These are phyloP conservation scores for Heliconius hewitsoni DNA, from an alignment of 1,140 invertebrate species.

Conservation along the genomic window DNA sequence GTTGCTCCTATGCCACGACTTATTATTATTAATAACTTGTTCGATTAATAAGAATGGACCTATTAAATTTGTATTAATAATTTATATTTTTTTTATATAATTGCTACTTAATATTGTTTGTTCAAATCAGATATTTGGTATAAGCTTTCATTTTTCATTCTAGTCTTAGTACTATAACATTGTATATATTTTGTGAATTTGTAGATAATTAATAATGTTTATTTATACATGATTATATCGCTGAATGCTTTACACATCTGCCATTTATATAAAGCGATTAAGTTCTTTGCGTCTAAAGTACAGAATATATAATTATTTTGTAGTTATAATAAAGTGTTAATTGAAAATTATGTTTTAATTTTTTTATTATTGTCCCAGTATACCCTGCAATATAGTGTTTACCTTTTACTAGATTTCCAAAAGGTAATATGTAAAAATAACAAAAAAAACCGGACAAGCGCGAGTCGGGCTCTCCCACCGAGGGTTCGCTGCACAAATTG, in stretches of 20 bases:
- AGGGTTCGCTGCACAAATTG: too few relatives aligned
- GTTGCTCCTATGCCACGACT: too few relatives aligned
- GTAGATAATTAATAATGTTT: constrained; percentile 18
- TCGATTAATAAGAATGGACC: not conserved
- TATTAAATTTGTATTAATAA: not conserved
- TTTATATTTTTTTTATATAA: too few relatives aligned
- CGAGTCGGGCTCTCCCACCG: too few relatives aligned
- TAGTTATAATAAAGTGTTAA: constrained; percentile 70
- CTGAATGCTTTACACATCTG: constrained; percentile 24
- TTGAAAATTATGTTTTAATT: constrained; percentile 46
- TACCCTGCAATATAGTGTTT: too few relatives aligned
- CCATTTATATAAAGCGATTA: not conserved
- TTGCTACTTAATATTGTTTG: not conserved
- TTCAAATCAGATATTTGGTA: not conserved
- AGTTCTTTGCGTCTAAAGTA: constrained; percentile 49
- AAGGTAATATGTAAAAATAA: too few relatives aligned
- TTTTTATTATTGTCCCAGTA: not conserved
- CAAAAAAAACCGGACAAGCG: too few relatives aligned
- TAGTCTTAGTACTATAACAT: constrained; percentile 18
- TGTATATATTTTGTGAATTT: constrained; percentile 10
- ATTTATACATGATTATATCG: constrained; percentile 19
- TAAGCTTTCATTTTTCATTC: constrained; percentile 19
- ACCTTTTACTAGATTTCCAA: too few relatives aligned
- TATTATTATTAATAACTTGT: not conserved
- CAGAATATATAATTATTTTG: constrained; percentile 50